A percentile compares a stretch with the other conserved stretches of the same genome.
Conservation (phyloP, 2,113 vertebrate genomes). For the Rynchops niger region DNA sequence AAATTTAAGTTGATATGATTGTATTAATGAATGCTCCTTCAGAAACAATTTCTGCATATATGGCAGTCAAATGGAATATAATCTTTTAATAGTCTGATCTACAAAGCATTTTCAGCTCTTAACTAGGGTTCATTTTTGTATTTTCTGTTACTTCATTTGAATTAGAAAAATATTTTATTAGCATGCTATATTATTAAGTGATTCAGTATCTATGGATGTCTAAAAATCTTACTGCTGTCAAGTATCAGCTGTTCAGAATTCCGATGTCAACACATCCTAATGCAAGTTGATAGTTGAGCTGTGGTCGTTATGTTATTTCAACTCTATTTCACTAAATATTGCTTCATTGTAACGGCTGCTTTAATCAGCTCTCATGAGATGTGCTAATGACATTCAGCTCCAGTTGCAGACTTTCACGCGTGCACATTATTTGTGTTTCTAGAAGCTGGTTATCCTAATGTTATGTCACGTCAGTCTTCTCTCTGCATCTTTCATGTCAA, state of each 20-base stretch:
- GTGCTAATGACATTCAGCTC: neutral
- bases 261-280: neutral
- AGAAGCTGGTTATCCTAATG: neutral
- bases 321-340: neutral
- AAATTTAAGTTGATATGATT: neutral
- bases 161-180: neutral
- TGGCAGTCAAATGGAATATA: neutral
- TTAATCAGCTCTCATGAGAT: neutral
- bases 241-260: neutral
- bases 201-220: neutral
- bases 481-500: neutral
- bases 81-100: neutral
- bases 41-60: neutral
- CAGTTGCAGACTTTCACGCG: neutral
- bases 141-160: neutral
- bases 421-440: neutral
- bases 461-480: neutral
- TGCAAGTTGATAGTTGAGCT: neutral
- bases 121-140: neutral
- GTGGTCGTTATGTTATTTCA: neutral
- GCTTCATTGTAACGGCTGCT: neutral
- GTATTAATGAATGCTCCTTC: neutral
- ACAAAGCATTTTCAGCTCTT: neutral
- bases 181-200: neutral
- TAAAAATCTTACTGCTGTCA: neutral